phyloP scores from a whole-genome alignment of 64 coral and sea anemone species.

The Montipora sp. region DNA sequence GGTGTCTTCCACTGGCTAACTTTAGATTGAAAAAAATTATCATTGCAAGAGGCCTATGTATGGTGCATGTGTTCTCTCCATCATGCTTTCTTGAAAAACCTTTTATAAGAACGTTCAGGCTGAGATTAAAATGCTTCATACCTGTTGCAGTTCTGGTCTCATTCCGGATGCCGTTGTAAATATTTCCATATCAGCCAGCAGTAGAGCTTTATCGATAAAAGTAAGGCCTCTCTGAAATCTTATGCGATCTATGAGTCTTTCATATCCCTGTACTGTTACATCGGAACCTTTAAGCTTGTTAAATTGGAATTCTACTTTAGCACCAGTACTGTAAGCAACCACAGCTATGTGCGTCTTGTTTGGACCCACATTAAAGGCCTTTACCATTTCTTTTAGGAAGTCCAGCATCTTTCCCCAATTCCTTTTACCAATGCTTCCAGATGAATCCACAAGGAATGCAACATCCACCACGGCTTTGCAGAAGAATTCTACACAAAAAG shows the following conservation, averaged over 20 bases:
- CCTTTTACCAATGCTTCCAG: constrained; percentile 71
- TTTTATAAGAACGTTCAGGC: no score
- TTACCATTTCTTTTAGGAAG: constrained; percentile 57
- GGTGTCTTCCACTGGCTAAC: no score
- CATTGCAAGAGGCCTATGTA: no score
- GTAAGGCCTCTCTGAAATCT: constrained; percentile 68
- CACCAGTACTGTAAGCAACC: constrained; percentile 61
- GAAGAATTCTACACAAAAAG: constrained; percentile 22
- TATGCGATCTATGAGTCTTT: background rate
- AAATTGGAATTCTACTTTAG: constrained; percentile 51
- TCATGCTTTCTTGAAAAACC: no score
- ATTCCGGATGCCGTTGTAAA: constrained; percentile 67
- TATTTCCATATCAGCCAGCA: constrained; percentile 39
- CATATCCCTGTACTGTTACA: background rate
- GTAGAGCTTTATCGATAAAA: constrained; percentile 82
- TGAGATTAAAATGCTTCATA: background rate
- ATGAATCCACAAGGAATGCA: constrained; percentile 88
- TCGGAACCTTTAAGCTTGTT: background rate
- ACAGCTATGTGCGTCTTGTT: constrained; percentile 68
- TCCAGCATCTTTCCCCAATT: constrained; percentile 52
- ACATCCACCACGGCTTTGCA: constrained; percentile 64
- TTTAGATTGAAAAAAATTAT: no score
- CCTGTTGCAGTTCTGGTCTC: constrained; percentile 67
- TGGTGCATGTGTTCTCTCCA: no score
- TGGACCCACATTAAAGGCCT: constrained; percentile 59